Percentiles rank a stretch among this genome's conserved stretches.
phyloP scores from a whole-genome alignment of 1,140 invertebrate species.

The Agrypnia vestita region DNA sequence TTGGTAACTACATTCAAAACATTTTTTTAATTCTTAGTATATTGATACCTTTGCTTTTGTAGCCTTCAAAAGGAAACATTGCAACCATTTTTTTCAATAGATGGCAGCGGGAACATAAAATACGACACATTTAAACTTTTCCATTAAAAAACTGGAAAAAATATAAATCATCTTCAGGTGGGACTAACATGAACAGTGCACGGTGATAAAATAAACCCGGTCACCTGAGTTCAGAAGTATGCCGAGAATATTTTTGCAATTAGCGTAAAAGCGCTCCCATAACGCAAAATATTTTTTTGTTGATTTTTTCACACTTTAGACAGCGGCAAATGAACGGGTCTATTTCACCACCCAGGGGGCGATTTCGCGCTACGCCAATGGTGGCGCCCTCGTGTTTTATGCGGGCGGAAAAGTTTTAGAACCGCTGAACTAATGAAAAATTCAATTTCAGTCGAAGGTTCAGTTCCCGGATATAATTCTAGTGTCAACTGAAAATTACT shows the following conservation, averaged over 20 bases:
- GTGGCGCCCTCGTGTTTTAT: background rate
- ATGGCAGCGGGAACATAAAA: too few relatives aligned
- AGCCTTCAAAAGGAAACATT: too few relatives aligned
- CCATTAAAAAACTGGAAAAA: too few relatives aligned
- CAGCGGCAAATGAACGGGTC: background rate
- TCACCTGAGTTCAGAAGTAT: background rate
- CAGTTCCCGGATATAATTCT: slow-evolving; percentile 37
- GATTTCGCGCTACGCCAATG: background rate
- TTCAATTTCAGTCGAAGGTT: slow-evolving; percentile 31
- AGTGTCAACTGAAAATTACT: slow-evolving; percentile 42
- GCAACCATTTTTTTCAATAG: too few relatives aligned
- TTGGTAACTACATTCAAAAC: too few relatives aligned
- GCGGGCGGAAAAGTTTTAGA: background rate
- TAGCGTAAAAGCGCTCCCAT: background rate
- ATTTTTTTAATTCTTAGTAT: too few relatives aligned
- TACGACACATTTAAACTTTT: too few relatives aligned
- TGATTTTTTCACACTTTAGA: background rate
- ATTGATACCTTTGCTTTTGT: too few relatives aligned
- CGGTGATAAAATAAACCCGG: too few relatives aligned
- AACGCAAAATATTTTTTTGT: background rate
- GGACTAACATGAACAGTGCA: too few relatives aligned
- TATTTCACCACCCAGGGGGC: background rate
- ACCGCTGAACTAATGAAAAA: slow-evolving; percentile 43
- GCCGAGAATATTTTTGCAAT: background rate
- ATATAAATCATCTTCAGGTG: too few relatives aligned